These are phyloP conservation scores for Tympanuchus pallidicinctus DNA, from an alignment of 2,113 vertebrate species.

Conservation along the genomic window DNA sequence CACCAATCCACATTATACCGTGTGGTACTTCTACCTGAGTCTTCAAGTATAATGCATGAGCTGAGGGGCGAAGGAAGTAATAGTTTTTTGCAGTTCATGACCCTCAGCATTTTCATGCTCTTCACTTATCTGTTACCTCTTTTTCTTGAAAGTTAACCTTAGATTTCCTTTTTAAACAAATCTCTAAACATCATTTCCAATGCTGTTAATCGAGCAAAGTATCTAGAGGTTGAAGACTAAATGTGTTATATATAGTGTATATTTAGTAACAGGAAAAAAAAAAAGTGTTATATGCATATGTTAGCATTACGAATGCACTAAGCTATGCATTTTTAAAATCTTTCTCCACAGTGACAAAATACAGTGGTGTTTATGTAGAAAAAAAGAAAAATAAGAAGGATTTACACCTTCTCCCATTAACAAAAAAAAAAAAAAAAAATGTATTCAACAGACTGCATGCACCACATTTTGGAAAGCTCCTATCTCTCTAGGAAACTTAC, in stretches of 20 bases:
- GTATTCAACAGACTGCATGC: background rate
- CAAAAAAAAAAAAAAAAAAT: constrained; percentile 22
- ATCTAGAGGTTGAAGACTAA: background rate
- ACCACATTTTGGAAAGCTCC: background rate
- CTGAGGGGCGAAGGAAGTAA: background rate
- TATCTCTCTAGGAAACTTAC: background rate
- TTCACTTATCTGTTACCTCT: background rate
- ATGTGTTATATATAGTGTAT: fast-evolving
- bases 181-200: background rate
- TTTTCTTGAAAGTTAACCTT: background rate
- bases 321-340: background rate
- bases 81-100: background rate
- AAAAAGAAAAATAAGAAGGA: background rate
- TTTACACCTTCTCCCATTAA: background rate
- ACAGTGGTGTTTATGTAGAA: background rate
- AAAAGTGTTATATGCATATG: background rate
- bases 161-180: background rate
- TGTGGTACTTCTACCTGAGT: background rate
- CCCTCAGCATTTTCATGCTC: background rate
- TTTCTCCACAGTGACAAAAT: background rate
- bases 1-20: background rate
- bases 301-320: background rate
- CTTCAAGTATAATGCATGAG: background rate
- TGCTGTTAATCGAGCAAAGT: background rate
- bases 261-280: background rate